Evolutionary conservation across 2,113 vertebrate species (phyloP), one percentile per base, ranked within the genome.

Genomic region (Ophthalmolycus amberensis): DNA sequence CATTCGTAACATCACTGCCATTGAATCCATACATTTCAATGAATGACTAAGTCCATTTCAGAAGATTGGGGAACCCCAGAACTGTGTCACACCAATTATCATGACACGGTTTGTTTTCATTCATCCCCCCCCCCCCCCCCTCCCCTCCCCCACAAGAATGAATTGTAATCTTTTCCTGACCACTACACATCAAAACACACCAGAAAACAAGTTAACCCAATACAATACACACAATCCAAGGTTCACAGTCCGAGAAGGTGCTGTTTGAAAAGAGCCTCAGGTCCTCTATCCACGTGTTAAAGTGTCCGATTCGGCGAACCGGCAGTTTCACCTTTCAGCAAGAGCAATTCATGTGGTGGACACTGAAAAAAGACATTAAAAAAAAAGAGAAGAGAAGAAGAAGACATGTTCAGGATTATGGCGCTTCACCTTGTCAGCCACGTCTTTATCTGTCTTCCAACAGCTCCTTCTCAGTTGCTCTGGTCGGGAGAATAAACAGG

Each of bases 141-240:
- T 5, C 34, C 34, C 34, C 34, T 0, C 5, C 32, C 32, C 64
- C 70, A 25, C 27, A 82, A 85, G 77, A 65, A 67, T 74, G 48
- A 79, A 76, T 20, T 76, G 48, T 68, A 75, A 85, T 90, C 83
- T 85, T 83, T 82, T 91, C 80, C 90, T 88, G 79, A 87, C 75
- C 85, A 92, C 91, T 88, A 91, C 80, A 93, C 88, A 88, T 88
- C 82, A 92, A 92, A 92, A 90, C 90, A 91, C 91, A 89, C 86
- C 88, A 77, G 90, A 91, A 93, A 92, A 92, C 90, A 86, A 91
- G 76, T 82, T 84, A 86, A 86, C 56, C 85, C 88, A 77, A 77
- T 71, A 93, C 86, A 66, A 91, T 75, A 93, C 87, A 92, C 88
- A 86, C 65, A 82, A 87, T 91, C 88, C 83, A 82, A 79, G 59